A percentile compares a stretch with the other conserved stretches of the same genome.
Evolutionary conservation across 2,888 invertebrate genomes (phyloP).

Genomic region (Drosophila kanekoi): DNA sequence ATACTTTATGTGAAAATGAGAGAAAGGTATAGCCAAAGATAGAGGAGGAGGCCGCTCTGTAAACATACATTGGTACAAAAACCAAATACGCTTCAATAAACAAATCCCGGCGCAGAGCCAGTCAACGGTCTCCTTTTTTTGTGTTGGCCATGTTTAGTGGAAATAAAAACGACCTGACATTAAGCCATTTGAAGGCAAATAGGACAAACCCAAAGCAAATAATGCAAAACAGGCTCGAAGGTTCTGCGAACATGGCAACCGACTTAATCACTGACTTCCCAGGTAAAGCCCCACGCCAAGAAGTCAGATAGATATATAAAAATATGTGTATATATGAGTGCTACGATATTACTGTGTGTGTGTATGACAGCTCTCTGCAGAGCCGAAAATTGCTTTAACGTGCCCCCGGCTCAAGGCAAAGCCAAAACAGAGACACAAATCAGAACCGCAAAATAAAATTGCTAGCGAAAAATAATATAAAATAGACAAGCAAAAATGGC

Average conservation of each 20-base stretch:
- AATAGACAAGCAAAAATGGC: neutral
- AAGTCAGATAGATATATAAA: neutral
- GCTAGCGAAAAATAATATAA: conserved; percentile 7
- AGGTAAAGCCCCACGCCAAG: conserved; percentile 6
- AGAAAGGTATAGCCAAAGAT: conserved; percentile 2
- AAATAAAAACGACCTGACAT: conserved; percentile 9
- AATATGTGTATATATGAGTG: neutral
- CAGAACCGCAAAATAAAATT: conserved; percentile 39
- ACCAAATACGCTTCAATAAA: conserved; percentile 62
- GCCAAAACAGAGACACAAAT: conserved; percentile 51
- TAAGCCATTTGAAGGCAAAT: conserved; percentile 27
- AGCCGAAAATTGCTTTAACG: conserved; percentile 8
- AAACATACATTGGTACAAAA: conserved; percentile 47
- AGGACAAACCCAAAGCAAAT: conserved; percentile 42
- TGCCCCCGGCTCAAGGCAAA: conserved; percentile 32
- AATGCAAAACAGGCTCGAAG: conserved; percentile 10
- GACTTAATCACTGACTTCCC: conserved; percentile 3
- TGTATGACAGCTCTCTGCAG: conserved; percentile 12
- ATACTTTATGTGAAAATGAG: conserved; percentile 27
- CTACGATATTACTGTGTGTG: conserved; percentile 3
- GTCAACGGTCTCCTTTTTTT: conserved; percentile 8
- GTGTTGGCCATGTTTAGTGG: conserved; percentile 18
- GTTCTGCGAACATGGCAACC: conserved; percentile 2
- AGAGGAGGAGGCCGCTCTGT: conserved; percentile 8
- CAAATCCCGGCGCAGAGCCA: conserved; percentile 51